phyloP scores from a whole-genome alignment of 2,888 invertebrate genomes.

The Synanthedon tipuliformis region DNA sequence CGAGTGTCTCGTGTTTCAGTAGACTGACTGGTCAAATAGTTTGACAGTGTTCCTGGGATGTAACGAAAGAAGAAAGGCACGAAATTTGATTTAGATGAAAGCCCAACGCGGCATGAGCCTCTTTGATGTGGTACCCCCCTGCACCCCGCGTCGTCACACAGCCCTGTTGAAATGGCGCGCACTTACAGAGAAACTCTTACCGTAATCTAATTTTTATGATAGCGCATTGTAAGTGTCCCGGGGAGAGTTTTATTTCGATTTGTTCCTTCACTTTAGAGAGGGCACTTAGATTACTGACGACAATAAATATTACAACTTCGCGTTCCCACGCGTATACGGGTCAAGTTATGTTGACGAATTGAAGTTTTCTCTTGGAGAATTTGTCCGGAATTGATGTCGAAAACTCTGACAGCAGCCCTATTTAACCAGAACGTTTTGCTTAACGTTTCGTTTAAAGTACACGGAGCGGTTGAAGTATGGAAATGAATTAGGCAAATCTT shows the following conservation, averaged over 20 bases:
- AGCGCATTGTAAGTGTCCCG: constrained; percentile 60
- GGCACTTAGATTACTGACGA: constrained; percentile 11
- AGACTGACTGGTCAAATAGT: constrained; percentile 21
- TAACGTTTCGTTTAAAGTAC: background rate
- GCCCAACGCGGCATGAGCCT: constrained; percentile 39
- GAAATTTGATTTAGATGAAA: constrained; percentile 62
- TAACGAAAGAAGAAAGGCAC: constrained; percentile 57
- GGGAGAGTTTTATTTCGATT: constrained; percentile 49
- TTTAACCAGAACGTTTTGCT: background rate
- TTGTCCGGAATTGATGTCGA: no score
- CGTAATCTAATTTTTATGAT: constrained; percentile 69
- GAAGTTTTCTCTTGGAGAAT: background rate
- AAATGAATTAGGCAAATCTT: constrained; percentile 63
- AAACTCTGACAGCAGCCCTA: background rate
- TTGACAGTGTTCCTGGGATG: constrained; percentile 25
- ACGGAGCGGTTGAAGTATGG: constrained; percentile 12
- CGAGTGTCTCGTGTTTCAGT: no score
- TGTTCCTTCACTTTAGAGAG: constrained; percentile 25
- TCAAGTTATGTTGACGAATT: background rate
- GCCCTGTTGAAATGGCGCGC: constrained; percentile 52
- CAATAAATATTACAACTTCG: background rate
- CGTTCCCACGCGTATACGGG: background rate
- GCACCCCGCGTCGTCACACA: constrained; percentile 24
- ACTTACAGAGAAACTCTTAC: constrained; percentile 62
- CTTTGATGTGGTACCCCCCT: constrained; percentile 55